These are phyloP conservation scores for Varanus salvator DNA, from an alignment of 2,113 vertebrate species.

Conservation along the genomic window DNA sequence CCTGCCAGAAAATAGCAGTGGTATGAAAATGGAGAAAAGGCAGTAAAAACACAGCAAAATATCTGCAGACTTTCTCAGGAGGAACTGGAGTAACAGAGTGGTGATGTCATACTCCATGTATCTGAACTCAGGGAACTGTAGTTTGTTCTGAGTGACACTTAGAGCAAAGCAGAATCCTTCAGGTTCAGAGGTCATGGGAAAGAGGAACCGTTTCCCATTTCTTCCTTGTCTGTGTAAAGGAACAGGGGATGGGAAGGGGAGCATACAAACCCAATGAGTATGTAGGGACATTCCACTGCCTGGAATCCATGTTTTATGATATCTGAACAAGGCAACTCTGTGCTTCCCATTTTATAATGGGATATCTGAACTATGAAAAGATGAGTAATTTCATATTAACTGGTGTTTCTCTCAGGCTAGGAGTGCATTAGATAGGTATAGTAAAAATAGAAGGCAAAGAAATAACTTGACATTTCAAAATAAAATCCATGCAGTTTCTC, in stretches of 20 bases:
- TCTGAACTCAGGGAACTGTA: not conserved
- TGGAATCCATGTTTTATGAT: not conserved
- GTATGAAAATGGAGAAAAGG: not conserved
- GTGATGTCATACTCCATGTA: too few relatives aligned
- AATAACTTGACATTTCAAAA: not conserved
- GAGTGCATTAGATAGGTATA: not conserved
- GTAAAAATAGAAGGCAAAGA: not conserved
- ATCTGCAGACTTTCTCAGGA: not conserved
- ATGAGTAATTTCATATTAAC: slow-evolving; percentile 5
- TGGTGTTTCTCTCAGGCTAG: not conserved
- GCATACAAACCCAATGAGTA: not conserved
- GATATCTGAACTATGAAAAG: slow-evolving; percentile 15
- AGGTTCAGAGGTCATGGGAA: not conserved
- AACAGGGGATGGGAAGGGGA: not conserved
- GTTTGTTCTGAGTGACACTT: not conserved
- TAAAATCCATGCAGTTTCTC: not conserved
- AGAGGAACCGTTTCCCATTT: not conserved
- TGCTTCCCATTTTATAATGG: not conserved
- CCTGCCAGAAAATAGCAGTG: too few relatives aligned
- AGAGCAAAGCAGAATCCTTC: not conserved
- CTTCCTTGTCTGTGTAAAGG: not conserved
- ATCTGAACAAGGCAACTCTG: not conserved
- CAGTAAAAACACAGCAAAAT: not conserved
- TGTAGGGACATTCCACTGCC: not conserved
- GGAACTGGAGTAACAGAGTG: too few relatives aligned